These are phyloP conservation scores for Probaryconus sp. DNA, from an alignment of 1,140 invertebrate species.

Conservation along the genomic window DNA sequence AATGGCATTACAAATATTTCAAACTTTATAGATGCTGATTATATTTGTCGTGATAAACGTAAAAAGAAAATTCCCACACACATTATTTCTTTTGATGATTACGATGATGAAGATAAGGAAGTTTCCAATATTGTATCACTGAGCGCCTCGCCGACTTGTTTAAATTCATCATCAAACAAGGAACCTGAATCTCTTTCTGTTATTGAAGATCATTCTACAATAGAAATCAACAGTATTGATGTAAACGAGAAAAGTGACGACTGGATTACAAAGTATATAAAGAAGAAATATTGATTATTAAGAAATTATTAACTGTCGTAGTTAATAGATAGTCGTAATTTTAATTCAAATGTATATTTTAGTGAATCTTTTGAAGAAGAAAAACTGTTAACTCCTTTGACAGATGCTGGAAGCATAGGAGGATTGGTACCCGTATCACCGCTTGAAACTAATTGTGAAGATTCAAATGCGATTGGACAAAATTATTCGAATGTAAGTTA, in stretches of 20 bases:
- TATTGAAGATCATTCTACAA: slow-evolving; percentile 58
- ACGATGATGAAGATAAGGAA: slow-evolving; percentile 70
- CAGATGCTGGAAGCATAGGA: slow-evolving; percentile 70
- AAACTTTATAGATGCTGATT: background rate
- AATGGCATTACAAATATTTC: background rate
- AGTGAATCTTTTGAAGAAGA: slow-evolving; percentile 72
- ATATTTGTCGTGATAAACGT: slow-evolving; percentile 73
- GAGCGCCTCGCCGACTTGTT: slow-evolving; percentile 82
- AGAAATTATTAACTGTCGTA: background rate
- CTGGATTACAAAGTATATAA: slow-evolving; percentile 64
- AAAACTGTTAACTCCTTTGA: slow-evolving; percentile 74
- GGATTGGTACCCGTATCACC: slow-evolving; percentile 74
- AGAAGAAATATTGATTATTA: background rate
- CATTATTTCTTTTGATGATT: slow-evolving; percentile 83
- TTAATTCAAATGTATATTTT: slow-evolving; percentile 17
- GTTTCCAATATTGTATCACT: slow-evolving; percentile 64
- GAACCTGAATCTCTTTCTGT: slow-evolving; percentile 61
- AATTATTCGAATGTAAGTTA: slow-evolving; percentile 72
- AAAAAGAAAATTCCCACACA: slow-evolving; percentile 81
- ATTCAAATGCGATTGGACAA: slow-evolving; percentile 69
- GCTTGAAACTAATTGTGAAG: slow-evolving; percentile 72
- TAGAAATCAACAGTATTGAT: slow-evolving; percentile 59
- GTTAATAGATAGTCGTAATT: background rate
- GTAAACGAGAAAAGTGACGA: slow-evolving; percentile 60
- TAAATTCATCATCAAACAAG: slow-evolving; percentile 80